A percentile compares a stretch with the other conserved stretches of the same genome.
phyloP scores from a whole-genome alignment of 1,140 invertebrate species.

The Semibalanus balanoides region DNA sequence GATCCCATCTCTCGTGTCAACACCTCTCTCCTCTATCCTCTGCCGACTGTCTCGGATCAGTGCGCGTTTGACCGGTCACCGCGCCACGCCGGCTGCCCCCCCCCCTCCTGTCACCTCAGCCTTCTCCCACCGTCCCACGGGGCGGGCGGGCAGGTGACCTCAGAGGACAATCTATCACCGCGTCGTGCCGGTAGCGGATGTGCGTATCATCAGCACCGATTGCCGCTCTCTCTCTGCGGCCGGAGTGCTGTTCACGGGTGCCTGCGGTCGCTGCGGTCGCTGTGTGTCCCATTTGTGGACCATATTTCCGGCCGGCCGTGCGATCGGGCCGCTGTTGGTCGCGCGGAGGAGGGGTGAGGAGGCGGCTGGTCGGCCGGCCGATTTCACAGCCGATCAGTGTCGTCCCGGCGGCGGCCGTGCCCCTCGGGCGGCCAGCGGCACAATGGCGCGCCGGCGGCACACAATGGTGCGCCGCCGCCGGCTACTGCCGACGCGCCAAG shows the following conservation, averaged over 20 bases:
- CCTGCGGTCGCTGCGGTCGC: background rate
- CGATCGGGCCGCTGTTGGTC: background rate
- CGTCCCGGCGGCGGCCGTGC: too few relatives aligned
- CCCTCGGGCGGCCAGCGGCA: background rate
- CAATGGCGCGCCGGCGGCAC: background rate
- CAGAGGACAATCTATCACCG: too few relatives aligned
- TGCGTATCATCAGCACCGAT: background rate
- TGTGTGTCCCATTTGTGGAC: background rate
- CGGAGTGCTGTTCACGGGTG: background rate
- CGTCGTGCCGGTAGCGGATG: background rate
- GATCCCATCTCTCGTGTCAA: too few relatives aligned
- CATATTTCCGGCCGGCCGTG: background rate
- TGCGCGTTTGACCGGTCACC: too few relatives aligned
- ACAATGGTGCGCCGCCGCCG: too few relatives aligned
- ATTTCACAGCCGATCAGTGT: background rate
- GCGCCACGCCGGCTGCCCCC: too few relatives aligned
- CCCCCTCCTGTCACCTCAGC: too few relatives aligned
- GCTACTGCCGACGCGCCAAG: background rate
- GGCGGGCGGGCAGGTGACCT: background rate
- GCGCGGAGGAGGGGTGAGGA: background rate
- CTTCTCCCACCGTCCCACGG: background rate
- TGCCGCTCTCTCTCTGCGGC: background rate
- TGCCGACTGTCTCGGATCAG: too few relatives aligned
- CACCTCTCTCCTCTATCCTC: too few relatives aligned
- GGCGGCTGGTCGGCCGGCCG: too few relatives aligned